Percentiles rank a stretch among this genome's conserved stretches.
These are phyloP conservation scores for Autographa gamma DNA, from an alignment of 2,888 invertebrate species.

Conservation along the genomic window DNA sequence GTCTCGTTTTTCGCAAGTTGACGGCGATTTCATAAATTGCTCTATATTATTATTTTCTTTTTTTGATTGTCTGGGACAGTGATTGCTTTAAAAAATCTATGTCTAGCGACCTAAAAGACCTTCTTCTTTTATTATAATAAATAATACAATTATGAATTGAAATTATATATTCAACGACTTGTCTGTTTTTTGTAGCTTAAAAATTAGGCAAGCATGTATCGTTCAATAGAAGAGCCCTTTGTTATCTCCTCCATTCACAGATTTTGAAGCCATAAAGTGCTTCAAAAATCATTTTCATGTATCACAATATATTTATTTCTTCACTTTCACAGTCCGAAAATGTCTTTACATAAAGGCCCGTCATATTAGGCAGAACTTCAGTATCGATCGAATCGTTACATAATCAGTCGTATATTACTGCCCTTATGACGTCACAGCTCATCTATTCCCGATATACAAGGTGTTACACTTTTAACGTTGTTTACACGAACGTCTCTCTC, in stretches of 20 bases:
- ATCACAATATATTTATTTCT: too few relatives aligned
- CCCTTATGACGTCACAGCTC: slow-evolving; percentile 1
- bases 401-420: neutral
- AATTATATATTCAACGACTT: neutral
- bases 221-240: too few relatives aligned
- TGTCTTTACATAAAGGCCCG: too few relatives aligned
- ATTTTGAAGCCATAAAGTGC: too few relatives aligned
- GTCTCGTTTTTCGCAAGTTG: neutral
- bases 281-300: too few relatives aligned
- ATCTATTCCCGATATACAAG: slow-evolving; percentile 2
- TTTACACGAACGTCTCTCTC: slow-evolving; percentile 25
- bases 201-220: neutral
- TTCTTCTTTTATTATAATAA: neutral
- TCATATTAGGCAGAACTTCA: too few relatives aligned
- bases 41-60: neutral
- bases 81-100: neutral
- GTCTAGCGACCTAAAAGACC: neutral
- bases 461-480: slow-evolving; percentile 10
- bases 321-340: too few relatives aligned
- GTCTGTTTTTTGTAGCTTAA: neutral
- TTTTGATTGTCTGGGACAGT: neutral
- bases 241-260: too few relatives aligned
- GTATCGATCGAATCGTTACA: too few relatives aligned
- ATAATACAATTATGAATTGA: neutral
- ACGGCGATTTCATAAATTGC: neutral